Conservation (phyloP, 2,113 vertebrate genomes). For the Leucoraja erinaceus region DNA sequence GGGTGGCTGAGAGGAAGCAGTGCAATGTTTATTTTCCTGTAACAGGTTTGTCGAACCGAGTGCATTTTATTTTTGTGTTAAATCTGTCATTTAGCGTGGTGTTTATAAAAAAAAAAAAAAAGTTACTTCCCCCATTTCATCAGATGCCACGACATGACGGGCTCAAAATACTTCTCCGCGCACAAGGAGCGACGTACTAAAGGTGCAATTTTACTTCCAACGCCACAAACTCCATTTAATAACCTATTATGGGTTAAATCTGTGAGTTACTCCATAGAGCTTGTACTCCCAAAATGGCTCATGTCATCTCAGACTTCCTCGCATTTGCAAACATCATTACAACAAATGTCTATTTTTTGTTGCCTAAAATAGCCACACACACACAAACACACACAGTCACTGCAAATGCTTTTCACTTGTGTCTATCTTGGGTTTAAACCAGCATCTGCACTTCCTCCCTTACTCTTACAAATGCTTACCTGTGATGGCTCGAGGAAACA, state of each 20-base stretch:
- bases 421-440: too few species aligned
- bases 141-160: neutral
- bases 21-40: neutral
- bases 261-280: neutral
- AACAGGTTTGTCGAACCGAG: neutral
- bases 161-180: neutral
- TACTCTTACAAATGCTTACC: neutral
- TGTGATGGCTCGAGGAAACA: conserved; percentile 16
- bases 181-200: neutral
- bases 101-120: neutral
- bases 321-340: neutral
- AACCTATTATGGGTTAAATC: conserved; percentile 29
- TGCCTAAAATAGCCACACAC: neutral
- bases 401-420: neutral
- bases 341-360: neutral
- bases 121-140: neutral
- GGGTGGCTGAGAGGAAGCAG: too few species aligned
- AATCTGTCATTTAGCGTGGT: neutral
- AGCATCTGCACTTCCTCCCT: too few species aligned
- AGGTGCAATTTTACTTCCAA: conserved; percentile 5
- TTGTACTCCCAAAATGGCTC: neutral
- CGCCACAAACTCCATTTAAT: neutral
- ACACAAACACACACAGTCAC: neutral
- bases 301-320: neutral
- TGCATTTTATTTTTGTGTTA: conserved; percentile 19